Base-by-base conservation (phyloP, 2,888 invertebrate species). In the Steinernema carpocapsae region DNA sequence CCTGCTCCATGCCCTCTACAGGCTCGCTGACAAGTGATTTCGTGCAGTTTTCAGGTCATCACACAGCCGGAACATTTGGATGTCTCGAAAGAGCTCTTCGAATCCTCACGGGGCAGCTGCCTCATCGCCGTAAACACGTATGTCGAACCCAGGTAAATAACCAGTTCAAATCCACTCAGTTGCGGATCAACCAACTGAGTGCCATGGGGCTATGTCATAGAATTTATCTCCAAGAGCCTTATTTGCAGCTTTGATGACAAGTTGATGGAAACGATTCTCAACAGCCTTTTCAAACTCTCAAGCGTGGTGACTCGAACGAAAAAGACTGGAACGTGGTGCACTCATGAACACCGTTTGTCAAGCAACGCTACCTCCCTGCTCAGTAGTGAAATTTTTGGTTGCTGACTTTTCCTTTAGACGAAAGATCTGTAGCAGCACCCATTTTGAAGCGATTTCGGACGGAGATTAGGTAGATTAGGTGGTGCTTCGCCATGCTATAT, bases 311-410 rank as follows among this genome's bases (percentile, higher is more conserved):
- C 97, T 22, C 91, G 92, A 88, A 91, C 95, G 77, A 92, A 92
- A 73, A 88, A 93, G 82, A 91, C 91, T 56, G 89, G 94, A 95
- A 0, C 92, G 97, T 43, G 96, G 97, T 90, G 95, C 96, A 52
- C 95, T 95, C 87, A 93, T 97, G 59, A 93, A 94, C 64, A 93
- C 96, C 2, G 92, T 97, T 85, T 97, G 97, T 88, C 94, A 95
- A 88, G 93, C 94, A n/a, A 95, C 96, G 0, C 91, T 97, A 80
- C 97, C 97, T 0, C 94, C 95, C 0, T 94, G 94, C 89, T 97
- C 97, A 90, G 73, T 74, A 26, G 46, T 70, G n/a, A n/a, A n/a
- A n/a, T n/a, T n/a, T n/a, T n/a, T n/a, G n/a, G n/a, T n/a, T n/a
- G n/a, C n/a, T n/a, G n/a, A n/a, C n/a, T n/a, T n/a, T n/a, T n/a